Conservation (phyloP, 1,140 invertebrate genomes). For the Drosophila burlai region DNA sequence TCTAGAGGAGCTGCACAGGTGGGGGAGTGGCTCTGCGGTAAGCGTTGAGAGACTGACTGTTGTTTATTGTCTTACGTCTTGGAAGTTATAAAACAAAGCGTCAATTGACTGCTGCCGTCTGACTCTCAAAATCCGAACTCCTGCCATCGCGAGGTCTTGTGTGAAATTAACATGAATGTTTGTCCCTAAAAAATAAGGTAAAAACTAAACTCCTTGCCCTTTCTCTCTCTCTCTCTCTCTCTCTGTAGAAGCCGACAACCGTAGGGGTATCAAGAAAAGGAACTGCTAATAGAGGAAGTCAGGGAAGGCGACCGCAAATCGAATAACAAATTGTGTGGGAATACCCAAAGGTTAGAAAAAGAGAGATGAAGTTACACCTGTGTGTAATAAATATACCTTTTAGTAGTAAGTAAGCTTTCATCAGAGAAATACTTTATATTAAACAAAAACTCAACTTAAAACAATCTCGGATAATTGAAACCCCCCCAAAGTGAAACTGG, state of each 20-base stretch:
- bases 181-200: slow-evolving; percentile 39
- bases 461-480: slow-evolving; percentile 49
- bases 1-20: slow-evolving; percentile 15
- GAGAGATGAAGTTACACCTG: background rate
- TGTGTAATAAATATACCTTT: background rate
- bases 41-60: slow-evolving; percentile 42
- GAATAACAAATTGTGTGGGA: slow-evolving; percentile 39
- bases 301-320: slow-evolving; percentile 11
- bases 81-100: slow-evolving; percentile 83
- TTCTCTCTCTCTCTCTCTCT: background rate
- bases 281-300: slow-evolving; percentile 44
- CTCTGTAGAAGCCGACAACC: slow-evolving; percentile 38
- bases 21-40: slow-evolving; percentile 43
- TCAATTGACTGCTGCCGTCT: slow-evolving; percentile 74
- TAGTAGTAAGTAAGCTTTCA: slow-evolving; percentile 6
- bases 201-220: slow-evolving; percentile 30
- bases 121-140: slow-evolving; percentile 30
- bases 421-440: slow-evolving; percentile 1
- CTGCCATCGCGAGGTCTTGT: slow-evolving; percentile 7
- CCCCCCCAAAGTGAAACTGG: slow-evolving; percentile 43
- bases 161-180: slow-evolving; percentile 52
- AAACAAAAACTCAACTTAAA: background rate
- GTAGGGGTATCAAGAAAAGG: background rate
- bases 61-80: slow-evolving; percentile 78
- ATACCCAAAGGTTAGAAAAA: background rate